Evolutionary conservation across 2,797 vertebrate genomes (phyloP), one percentile per base, ranked within the genome.

Genomic region (Bradypus variegatus): DNA sequence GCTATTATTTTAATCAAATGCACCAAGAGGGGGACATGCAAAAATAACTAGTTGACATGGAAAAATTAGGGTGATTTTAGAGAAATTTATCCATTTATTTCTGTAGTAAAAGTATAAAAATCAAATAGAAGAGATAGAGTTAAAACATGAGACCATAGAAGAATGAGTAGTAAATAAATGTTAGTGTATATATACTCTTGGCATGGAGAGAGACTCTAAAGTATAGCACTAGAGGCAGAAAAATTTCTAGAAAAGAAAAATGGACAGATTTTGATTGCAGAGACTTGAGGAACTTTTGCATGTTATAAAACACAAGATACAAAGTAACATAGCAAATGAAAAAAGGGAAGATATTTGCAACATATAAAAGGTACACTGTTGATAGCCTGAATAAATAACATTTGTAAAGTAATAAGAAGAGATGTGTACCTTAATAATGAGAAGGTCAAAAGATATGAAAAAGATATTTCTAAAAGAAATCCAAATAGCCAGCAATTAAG

Each of bases 381-480:
- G 79, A 60, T 55, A 86, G 36, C 10, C 13, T 67, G 89, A 38
- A 69, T 77, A 12, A 69, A 81, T 31, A 82, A 73, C 11, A 14
- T 83, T 58, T 72, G 25, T 4, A 62, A 85, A 38, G 21, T 29
- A 65, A 65, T 23, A 55, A 86, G 31, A 60, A 62, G 76, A 86
- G 10, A 55, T 23, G 6, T 48, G 13, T 3, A 9, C 45, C 27
- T 31, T 67, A 58, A 41, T 77, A 62, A 8, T 41, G 60, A 82
- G 76, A 82, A 83, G 41, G 18, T 78, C 18, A 16, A 73, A 88
- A 18, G 13, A 72, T 38, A 16, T 55, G n/a, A 82, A 79, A 21
- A 48, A 50, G 50, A 14, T n/a, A n/a, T 88, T 62, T 89, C 18
- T 90, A 60, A 88, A 93, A n/a, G 70, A 91, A 77, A 45, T 79